phyloP scores from a whole-genome alignment of 2,113 vertebrate genomes.

The Odobenus rosmarus region DNA sequence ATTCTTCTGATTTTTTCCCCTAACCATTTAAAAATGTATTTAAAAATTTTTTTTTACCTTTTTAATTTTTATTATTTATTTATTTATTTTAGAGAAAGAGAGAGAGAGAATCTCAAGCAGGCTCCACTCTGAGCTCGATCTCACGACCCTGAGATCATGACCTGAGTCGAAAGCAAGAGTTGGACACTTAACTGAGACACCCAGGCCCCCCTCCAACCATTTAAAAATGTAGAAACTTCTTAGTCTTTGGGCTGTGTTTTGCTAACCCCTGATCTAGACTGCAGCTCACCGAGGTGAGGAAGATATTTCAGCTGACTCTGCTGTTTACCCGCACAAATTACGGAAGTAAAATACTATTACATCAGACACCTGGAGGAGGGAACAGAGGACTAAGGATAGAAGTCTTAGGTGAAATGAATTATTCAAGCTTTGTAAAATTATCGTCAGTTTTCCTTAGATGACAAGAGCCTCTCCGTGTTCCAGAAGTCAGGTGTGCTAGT shows the following conservation, averaged over 20 bases:
- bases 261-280: not conserved
- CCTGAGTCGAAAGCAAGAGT: not conserved
- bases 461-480: not conserved
- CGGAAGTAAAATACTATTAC: not conserved
- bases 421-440: not conserved
- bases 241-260: not conserved
- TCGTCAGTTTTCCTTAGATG: not conserved
- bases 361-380: not conserved
- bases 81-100: not conserved
- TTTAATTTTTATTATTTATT: not conserved
- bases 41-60: not conserved
- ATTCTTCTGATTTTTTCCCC: not conserved
- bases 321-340: not conserved
- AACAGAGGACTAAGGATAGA: not conserved
- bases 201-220: not conserved
- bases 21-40: not conserved
- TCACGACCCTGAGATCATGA: not conserved
- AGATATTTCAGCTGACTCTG: not conserved
- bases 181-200: not conserved
- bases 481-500: not conserved
- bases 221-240: not conserved
- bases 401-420: not conserved
- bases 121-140: not conserved
- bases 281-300: not conserved
- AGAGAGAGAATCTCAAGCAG: not conserved